phyloP scores from a whole-genome alignment of 2,113 vertebrate genomes.

The Mandrillus leucophaeus region DNA sequence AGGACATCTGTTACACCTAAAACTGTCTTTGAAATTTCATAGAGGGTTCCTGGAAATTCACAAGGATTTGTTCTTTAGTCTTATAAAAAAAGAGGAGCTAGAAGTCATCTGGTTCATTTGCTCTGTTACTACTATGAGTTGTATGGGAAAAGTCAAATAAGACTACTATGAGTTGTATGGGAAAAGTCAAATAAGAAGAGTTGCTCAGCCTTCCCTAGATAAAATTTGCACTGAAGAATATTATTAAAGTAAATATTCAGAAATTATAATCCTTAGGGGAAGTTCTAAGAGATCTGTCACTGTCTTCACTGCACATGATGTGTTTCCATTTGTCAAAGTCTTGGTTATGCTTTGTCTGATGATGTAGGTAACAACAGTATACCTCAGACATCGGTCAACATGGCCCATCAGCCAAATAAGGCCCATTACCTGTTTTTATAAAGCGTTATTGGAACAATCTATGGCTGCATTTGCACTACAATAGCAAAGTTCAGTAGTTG shows the following conservation, averaged over 20 bases:
- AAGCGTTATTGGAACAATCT: neutral
- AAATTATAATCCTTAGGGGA: neutral
- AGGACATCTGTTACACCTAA: neutral
- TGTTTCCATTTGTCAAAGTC: neutral
- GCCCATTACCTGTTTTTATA: neutral
- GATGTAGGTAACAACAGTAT: rapidly evolving
- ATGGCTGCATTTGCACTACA: neutral
- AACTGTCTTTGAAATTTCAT: neutral
- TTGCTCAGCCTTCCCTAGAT: neutral
- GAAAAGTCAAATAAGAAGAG: neutral
- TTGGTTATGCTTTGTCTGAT: neutral
- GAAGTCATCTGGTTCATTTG: neutral
- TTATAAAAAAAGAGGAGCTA: neutral
- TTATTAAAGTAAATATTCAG: neutral
- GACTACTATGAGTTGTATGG: neutral
- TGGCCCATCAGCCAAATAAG: no score
- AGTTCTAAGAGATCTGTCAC: neutral
- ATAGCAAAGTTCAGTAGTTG: neutral
- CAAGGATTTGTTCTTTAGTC: neutral
- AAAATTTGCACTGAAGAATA: neutral
- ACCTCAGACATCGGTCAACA: neutral
- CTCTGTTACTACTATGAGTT: neutral
- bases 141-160: neutral
- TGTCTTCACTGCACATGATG: neutral
- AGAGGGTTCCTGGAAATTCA: neutral